phyloP scores from a whole-genome alignment of 1,140 invertebrate species.

The Bombus polaris region DNA sequence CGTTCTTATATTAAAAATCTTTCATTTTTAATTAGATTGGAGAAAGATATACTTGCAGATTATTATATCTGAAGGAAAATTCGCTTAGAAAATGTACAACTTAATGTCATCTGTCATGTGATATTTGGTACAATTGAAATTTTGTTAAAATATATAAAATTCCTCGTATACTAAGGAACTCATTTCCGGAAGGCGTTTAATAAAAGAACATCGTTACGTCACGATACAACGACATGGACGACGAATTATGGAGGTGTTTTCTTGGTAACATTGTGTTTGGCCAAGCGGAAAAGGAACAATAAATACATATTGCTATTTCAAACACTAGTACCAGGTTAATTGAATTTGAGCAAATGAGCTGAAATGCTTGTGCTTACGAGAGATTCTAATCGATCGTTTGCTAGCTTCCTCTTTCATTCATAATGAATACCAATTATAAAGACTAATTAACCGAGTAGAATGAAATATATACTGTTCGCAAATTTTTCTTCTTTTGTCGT shows the following conservation, averaged over 20 bases:
- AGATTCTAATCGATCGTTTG: not conserved
- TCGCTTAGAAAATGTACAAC: too few relatives aligned
- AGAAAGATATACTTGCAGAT: too few relatives aligned
- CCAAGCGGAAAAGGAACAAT: too few relatives aligned
- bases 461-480: not conserved
- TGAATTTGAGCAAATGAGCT: not conserved
- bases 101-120: too few relatives aligned
- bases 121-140: not conserved
- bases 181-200: not conserved
- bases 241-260: not conserved
- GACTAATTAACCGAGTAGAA: too few relatives aligned
- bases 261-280: not conserved
- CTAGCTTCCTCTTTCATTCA: too few relatives aligned
- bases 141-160: not conserved
- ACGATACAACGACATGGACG: not conserved
- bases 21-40: too few relatives aligned
- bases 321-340: not conserved
- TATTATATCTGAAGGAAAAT: too few relatives aligned
- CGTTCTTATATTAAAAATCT: too few relatives aligned
- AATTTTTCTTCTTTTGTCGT: not conserved
- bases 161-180: not conserved
- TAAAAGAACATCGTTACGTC: not conserved
- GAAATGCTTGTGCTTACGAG: not conserved
- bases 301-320: constrained; percentile 1
- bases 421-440: too few relatives aligned